Conservation (phyloP, 2,113 vertebrate species). For the Microtus richardsoni region DNA sequence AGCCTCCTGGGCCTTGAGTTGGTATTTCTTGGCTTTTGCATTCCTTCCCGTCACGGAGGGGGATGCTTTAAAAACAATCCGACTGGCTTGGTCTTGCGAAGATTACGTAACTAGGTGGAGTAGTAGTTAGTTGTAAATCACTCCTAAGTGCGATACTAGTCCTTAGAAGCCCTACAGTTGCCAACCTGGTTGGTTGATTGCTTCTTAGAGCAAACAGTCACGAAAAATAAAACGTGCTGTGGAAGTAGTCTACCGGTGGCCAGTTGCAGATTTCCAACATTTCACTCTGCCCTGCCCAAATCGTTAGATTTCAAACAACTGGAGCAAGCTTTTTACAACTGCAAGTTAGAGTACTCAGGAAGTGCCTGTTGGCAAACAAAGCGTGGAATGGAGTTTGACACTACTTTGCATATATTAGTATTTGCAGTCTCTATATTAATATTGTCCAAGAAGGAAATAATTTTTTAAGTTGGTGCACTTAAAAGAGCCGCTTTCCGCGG, state of each 20-base stretch:
- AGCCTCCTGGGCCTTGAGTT: not conserved
- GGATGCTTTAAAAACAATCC: not conserved
- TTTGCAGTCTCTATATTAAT: conserved; percentile 48
- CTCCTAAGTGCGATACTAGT: not conserved
- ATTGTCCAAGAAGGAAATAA: not conserved
- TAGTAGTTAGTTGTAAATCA: not conserved
- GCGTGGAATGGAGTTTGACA: not conserved
- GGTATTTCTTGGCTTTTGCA: not conserved
- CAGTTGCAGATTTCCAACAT: not conserved
- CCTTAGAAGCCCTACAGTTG: not conserved
- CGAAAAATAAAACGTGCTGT: not conserved
- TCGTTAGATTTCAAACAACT: not conserved
- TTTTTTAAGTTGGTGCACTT: conserved; percentile 25
- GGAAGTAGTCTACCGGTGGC: not conserved
- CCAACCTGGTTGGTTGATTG: not conserved
- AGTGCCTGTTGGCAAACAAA: not conserved
- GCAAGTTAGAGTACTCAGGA: not conserved
- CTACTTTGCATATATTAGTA: not conserved
- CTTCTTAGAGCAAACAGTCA: not conserved
- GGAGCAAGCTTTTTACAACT: not conserved
- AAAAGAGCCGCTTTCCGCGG: not conserved
- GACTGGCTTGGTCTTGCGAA: not conserved
- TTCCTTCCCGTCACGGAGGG: not conserved
- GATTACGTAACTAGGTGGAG: conserved; percentile 8
- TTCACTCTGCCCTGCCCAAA: not conserved